Evolutionary conservation across 2,888 invertebrate genomes (phyloP).

Genomic region (Protodeltote pygarga): DNA sequence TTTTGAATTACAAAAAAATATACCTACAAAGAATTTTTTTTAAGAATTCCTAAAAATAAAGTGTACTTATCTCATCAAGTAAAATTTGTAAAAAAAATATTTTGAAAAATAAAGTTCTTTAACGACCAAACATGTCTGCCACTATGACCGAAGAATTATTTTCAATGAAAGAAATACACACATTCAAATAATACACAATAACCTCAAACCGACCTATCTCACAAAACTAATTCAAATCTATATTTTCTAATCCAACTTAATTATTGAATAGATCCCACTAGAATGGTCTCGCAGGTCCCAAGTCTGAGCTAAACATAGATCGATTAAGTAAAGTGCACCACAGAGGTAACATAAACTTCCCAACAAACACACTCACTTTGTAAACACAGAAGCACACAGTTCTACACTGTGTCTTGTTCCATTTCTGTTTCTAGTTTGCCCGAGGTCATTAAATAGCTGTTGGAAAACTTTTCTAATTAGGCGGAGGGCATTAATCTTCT

Average conservation of each 20-base stretch:
- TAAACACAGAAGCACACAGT: conserved; percentile 35
- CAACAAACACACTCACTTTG: conserved; percentile 23
- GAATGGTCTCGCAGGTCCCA: conserved; percentile 18
- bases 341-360: conserved; percentile 19
- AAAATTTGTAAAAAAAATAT: no score
- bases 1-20: no score
- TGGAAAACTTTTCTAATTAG: conserved; percentile 82
- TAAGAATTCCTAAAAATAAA: no score
- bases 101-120: no score
- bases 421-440: conserved; percentile 52
- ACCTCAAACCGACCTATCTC: not conserved
- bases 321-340: conserved; percentile 41
- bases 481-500: conserved; percentile 77
- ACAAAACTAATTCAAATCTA: conserved; percentile 1
- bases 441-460: conserved; percentile 73
- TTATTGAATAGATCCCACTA: conserved; percentile 18
- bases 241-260: conserved; percentile 13
- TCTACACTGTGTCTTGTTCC: conserved; percentile 44
- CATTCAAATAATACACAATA: not conserved
- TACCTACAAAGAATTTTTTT: no score
- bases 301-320: conserved; percentile 18
- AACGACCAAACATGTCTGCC: no score
- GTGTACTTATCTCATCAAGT: no score
- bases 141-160: no score
- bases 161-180: not conserved